Conservation (phyloP, 2,888 invertebrate genomes). For the Tanypteryx hageni region DNA sequence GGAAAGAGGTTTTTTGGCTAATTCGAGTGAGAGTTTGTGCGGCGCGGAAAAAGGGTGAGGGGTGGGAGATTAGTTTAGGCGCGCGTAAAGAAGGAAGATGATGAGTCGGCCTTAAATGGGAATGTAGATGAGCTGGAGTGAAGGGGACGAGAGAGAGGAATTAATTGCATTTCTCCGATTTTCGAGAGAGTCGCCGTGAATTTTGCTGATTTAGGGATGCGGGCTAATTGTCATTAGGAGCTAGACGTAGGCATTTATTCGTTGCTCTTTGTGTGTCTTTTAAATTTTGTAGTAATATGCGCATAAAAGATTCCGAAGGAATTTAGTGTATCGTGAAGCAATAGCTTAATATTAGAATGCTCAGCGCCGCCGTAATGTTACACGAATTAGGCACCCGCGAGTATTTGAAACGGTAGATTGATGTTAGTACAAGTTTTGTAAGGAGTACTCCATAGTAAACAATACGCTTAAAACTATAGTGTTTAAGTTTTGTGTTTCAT, state of each 20-base stretch:
- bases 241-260: not conserved
- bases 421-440: no score
- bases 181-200: not conserved
- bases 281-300: not conserved
- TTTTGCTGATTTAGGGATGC: not conserved
- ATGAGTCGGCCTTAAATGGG: not conserved
- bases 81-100: not conserved
- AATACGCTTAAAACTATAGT: no score
- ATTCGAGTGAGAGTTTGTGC: conserved; percentile 9
- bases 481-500: no score
- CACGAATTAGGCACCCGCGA: conserved; percentile 47
- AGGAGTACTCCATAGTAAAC: no score
- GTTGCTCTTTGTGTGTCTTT: no score
- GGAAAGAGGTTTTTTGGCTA: not conserved
- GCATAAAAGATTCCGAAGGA: not conserved
- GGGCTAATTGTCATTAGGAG: not conserved
- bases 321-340: conserved; percentile 59
- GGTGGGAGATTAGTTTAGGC: not conserved
- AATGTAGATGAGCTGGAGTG: not conserved
- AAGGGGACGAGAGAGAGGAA: not conserved
- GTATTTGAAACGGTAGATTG: not conserved
- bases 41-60: not conserved
- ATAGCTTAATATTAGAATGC: conserved; percentile 58
- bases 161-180: not conserved
- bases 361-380: conserved; percentile 35